phyloP scores from a whole-genome alignment of 2,888 invertebrate genomes.

The Eulithis prunata region DNA sequence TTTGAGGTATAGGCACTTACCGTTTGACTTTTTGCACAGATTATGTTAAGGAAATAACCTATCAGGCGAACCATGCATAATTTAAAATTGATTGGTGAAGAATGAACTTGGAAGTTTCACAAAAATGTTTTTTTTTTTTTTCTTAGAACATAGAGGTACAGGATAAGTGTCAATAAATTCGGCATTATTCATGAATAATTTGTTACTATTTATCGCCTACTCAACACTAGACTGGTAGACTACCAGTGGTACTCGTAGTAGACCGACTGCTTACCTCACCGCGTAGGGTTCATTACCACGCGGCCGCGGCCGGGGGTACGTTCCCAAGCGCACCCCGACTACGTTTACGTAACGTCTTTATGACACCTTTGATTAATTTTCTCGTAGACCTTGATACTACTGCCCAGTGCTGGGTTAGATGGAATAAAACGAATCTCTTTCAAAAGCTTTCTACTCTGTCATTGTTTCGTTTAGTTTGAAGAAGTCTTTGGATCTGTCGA shows the following conservation, averaged over 20 bases:
- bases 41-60: too few relatives aligned
- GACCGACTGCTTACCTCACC: conserved; percentile 52
- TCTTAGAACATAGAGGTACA: too few relatives aligned
- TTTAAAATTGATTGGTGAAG: too few relatives aligned
- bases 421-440: neutral
- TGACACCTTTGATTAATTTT: conserved; percentile 54
- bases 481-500: neutral
- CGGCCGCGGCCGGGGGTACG: conserved; percentile 59
- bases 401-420: conserved; percentile 26
- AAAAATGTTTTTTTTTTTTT: too few relatives aligned
- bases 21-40: too few relatives aligned
- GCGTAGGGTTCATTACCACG: conserved; percentile 65
- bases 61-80: too few relatives aligned
- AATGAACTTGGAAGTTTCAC: too few relatives aligned
- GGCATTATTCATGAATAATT: too few relatives aligned
- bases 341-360: conserved; percentile 60
- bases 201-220: too few relatives aligned
- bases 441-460: neutral
- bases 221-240: too few relatives aligned
- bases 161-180: too few relatives aligned
- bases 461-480: neutral
- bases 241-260: conserved; percentile 4
- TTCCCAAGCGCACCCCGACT: conserved; percentile 46
- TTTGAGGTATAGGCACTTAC: too few relatives aligned
- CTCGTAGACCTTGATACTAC: conserved; percentile 50